Conservation (phyloP, 1,140 invertebrate species). For the Leptopilina clavipes region DNA sequence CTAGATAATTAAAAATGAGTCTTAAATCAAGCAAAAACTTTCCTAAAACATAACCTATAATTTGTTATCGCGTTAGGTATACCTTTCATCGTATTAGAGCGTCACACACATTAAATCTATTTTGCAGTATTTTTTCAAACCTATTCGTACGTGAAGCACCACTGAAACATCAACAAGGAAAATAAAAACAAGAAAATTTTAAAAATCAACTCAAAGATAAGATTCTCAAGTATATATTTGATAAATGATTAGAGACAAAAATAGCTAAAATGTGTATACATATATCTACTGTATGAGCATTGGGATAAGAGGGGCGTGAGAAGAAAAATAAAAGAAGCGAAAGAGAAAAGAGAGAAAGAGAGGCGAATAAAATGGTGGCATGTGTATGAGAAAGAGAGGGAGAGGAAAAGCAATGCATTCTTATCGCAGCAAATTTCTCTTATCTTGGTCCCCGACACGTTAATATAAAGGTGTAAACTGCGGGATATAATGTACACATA, state of each 20-base stretch:
- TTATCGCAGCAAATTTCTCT: slow-evolving; percentile 22
- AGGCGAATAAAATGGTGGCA: neutral
- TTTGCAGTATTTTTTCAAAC: no score
- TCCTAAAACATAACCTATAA: no score
- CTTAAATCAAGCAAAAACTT: no score
- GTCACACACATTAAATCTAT: no score
- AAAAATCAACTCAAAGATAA: neutral
- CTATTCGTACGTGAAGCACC: no score
- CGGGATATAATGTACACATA: slow-evolving; percentile 44
- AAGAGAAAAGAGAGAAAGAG: no score
- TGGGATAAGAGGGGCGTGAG: slow-evolving; percentile 27
- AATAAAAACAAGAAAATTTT: neutral
- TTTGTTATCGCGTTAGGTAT: no score
- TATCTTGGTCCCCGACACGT: slow-evolving; percentile 11
- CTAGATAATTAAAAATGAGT: no score
- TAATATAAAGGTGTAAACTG: slow-evolving; percentile 19
- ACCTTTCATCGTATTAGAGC: no score
- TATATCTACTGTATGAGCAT: neutral
- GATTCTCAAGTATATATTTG: neutral
- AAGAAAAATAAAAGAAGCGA: neutral
- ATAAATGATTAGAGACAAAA: neutral
- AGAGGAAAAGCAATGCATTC: neutral
- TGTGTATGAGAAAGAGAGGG: neutral
- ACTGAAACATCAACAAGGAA: neutral
- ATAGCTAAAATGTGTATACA: slow-evolving; percentile 9